Conservation (phyloP, 2,888 invertebrate species). For the Camptogramma bilineatum region DNA sequence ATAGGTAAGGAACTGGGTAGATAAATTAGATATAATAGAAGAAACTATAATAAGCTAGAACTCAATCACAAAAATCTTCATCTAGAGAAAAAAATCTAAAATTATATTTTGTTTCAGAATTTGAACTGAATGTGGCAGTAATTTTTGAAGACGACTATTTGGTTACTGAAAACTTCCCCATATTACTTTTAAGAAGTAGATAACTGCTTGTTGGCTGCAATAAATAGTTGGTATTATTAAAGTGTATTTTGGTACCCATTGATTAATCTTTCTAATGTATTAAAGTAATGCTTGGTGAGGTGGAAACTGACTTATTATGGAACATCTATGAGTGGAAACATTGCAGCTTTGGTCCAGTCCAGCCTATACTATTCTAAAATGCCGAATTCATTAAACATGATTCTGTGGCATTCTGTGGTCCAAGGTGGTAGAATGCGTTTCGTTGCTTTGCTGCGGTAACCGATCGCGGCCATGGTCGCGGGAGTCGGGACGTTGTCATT, state of each 20-base stretch:
- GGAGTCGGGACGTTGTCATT: too few species aligned
- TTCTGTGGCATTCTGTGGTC: too few species aligned
- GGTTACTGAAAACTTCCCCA: conserved; percentile 97
- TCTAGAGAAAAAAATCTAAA: background rate
- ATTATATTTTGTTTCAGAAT: conserved; percentile 88
- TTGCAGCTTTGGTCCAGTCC: too few species aligned
- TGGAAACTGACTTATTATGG: too few species aligned
- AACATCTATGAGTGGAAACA: too few species aligned
- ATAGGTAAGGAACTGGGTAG: conserved; percentile 85
- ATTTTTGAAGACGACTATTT: conserved; percentile 97
- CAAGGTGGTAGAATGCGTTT: too few species aligned
- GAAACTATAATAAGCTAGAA: background rate
- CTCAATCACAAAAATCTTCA: background rate
- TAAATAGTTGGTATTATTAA: conserved; percentile 16
- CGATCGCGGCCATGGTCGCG: too few species aligned
- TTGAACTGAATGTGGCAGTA: conserved; percentile 96
- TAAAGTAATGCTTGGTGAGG: background rate
- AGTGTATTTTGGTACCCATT: background rate
- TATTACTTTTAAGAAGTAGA: conserved; percentile 78
- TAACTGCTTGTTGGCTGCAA: conserved; percentile 38
- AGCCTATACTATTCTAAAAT: too few species aligned
- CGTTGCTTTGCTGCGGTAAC: too few species aligned
- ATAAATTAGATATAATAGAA: background rate
- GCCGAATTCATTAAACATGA: too few species aligned
- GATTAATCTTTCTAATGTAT: background rate